Evolutionary conservation across 2,113 vertebrate genomes (phyloP).

Genomic region (Cyanoramphus novaezelandiae): DNA sequence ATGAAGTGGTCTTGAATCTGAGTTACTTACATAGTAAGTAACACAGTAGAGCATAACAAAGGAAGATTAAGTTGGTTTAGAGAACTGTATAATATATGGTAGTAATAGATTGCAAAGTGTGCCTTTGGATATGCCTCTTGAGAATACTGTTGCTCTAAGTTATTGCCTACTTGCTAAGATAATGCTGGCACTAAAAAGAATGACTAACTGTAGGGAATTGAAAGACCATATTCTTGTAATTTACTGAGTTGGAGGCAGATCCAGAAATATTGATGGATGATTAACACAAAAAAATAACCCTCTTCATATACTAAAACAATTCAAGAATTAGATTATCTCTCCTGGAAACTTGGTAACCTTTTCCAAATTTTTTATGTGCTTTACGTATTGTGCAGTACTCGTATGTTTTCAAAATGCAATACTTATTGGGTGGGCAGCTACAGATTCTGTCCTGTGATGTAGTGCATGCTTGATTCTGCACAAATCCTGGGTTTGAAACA

Average conservation of each 20-base stretch:
- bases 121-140: background rate
- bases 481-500: constrained; percentile 38
- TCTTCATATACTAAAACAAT: background rate
- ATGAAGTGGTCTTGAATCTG: background rate
- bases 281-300: background rate
- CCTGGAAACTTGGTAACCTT: constrained; percentile 47
- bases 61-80: background rate
- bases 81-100: background rate
- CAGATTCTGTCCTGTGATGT: constrained; percentile 58
- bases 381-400: constrained; percentile 30
- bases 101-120: background rate
- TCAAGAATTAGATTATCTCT: constrained; percentile 40
- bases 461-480: constrained; percentile 52
- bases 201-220: background rate
- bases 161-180: background rate
- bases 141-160: background rate
- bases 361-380: constrained; percentile 23
- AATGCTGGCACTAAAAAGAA: background rate
- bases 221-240: background rate
- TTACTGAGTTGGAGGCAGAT: background rate
- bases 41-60: background rate
- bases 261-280: background rate
- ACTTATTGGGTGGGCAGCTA: constrained; percentile 53
- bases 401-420: background rate
- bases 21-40: background rate